Percentiles rank a stretch among this genome's conserved stretches.
Evolutionary conservation across 2,888 invertebrate species (phyloP).

Genomic region (Eubasilissa splendida): DNA sequence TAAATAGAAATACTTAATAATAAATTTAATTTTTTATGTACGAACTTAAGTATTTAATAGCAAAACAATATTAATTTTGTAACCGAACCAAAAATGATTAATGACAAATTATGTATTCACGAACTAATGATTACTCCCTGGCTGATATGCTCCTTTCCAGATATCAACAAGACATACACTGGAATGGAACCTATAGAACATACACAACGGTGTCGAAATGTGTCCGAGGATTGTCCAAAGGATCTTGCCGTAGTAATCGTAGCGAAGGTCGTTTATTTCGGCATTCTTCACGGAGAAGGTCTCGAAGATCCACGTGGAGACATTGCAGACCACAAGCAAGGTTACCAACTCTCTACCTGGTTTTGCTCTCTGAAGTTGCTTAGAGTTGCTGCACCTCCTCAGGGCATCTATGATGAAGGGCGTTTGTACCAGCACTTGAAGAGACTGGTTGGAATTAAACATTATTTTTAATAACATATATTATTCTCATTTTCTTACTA

Average conservation of each 20-base stretch:
- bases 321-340: constrained; percentile 83
- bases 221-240: constrained; percentile 83
- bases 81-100: too few species aligned
- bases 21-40: too few species aligned
- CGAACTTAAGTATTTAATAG: too few species aligned
- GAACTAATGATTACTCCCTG: constrained; percentile 62
- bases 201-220: constrained; percentile 80
- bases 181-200: constrained; percentile 86
- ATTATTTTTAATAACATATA: too few species aligned
- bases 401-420: constrained; percentile 82
- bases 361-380: constrained; percentile 76
- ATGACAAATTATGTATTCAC: not conserved
- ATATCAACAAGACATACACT: constrained; percentile 86
- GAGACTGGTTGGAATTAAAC: too few species aligned
- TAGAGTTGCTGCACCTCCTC: constrained; percentile 80
- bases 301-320: constrained; percentile 84
- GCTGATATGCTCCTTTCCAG: constrained; percentile 83
- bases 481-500: too few species aligned
- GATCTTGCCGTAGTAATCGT: constrained; percentile 79
- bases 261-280: constrained; percentile 72
- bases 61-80: too few species aligned
- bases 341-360: constrained; percentile 84
- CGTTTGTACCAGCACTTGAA: constrained; percentile 82
- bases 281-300: constrained; percentile 77
- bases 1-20: too few species aligned